A percentile compares a stretch with the other conserved stretches of the same genome.
Evolutionary conservation across 2,888 invertebrate genomes (phyloP).

Genomic region (Homarus gammarus): DNA sequence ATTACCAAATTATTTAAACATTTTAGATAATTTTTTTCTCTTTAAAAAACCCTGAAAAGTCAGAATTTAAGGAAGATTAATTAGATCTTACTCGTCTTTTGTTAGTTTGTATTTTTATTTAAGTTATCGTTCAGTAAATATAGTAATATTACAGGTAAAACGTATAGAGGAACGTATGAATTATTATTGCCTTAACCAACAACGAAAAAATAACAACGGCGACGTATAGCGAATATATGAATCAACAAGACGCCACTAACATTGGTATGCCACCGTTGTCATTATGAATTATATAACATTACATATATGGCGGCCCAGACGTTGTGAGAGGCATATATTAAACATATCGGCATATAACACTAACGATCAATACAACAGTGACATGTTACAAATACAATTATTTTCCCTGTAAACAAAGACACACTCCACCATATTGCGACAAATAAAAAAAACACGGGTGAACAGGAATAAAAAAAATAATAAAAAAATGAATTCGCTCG

Average conservation of each 20-base stretch:
- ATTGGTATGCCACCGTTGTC: slow-evolving; percentile 39
- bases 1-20: no score
- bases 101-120: no score
- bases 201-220: no score
- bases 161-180: no score
- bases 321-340: neutral
- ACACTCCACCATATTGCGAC: neutral
- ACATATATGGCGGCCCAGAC: slow-evolving; percentile 38
- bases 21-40: no score
- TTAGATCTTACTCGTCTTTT: no score
- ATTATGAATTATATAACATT: slow-evolving; percentile 47
- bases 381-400: neutral
- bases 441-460: neutral
- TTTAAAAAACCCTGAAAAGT: no score
- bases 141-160: no score
- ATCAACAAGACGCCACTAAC: neutral
- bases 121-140: no score
- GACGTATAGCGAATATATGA: neutral
- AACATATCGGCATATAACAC: neutral
- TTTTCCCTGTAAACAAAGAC: neutral
- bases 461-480: neutral
- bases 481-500: neutral
- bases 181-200: no score
- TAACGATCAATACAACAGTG: neutral
- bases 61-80: no score